Conservation (phyloP, 2,888 invertebrate genomes). For the Meta bourneti region DNA sequence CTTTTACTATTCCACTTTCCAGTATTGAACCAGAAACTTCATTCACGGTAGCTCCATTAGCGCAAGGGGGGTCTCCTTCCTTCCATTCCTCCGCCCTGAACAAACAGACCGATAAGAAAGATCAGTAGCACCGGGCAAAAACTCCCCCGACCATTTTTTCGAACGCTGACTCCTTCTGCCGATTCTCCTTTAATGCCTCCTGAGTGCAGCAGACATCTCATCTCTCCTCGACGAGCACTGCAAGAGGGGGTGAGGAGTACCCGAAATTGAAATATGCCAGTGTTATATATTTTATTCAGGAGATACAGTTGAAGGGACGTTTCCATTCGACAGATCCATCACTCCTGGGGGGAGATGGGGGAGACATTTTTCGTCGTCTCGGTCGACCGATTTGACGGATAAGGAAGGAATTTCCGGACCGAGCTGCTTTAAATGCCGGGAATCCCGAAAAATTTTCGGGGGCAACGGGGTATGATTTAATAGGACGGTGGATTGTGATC, state of each 20-base stretch:
- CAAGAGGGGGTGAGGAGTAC: background rate
- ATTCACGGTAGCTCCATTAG: no score
- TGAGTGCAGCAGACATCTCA: background rate
- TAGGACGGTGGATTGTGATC: no score
- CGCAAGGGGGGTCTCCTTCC: no score
- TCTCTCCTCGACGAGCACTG: background rate
- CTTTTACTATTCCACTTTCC: background rate
- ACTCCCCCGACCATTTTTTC: no score
- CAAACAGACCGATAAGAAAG: no score
- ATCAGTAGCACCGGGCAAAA: no score
- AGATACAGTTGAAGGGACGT: slow-evolving; percentile 39
- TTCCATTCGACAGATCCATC: slow-evolving; percentile 46
- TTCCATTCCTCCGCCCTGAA: no score
- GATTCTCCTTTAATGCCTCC: no score
- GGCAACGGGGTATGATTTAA: no score
- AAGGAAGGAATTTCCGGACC: slow-evolving; percentile 27
- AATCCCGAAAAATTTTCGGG: slow-evolving; percentile 3
- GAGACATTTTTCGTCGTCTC: slow-evolving; percentile 7
- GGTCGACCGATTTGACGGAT: slow-evolving; percentile 42
- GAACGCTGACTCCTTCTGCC: no score
- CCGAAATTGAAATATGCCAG: slow-evolving; percentile 68
- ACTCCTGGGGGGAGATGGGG: slow-evolving; percentile 5
- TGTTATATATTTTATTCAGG: slow-evolving; percentile 66
- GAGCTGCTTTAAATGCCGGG: slow-evolving; percentile 20
- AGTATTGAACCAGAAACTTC: background rate